Evolutionary conservation across 1,140 invertebrate genomes (phyloP).

Genomic region (Trialeurodes vaporariorum): DNA sequence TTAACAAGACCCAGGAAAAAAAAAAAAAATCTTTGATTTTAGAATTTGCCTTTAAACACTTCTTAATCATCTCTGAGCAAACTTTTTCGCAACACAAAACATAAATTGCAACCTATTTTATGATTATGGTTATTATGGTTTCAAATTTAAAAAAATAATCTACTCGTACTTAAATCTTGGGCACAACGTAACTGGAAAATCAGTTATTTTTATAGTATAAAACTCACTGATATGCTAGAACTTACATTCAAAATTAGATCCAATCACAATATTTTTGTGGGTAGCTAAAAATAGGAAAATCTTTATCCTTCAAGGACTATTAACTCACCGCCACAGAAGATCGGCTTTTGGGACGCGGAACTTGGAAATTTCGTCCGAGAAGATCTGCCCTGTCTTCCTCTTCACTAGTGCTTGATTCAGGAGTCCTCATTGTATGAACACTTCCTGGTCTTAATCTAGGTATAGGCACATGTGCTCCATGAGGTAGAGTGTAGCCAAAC

Average conservation of each 20-base stretch:
- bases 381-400: conserved; percentile 61
- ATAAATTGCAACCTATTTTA: not conserved
- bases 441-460: conserved; percentile 41
- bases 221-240: too few relatives aligned
- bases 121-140: not conserved
- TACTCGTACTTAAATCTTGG: not conserved
- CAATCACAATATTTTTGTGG: too few relatives aligned
- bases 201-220: too few relatives aligned
- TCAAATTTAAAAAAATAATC: not conserved
- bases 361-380: conserved; percentile 49
- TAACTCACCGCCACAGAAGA: conserved; percentile 54
- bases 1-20: too few relatives aligned
- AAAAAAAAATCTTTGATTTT: too few relatives aligned
- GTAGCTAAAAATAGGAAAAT: too few relatives aligned
- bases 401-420: conserved; percentile 49
- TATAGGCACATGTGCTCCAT: conserved; percentile 46
- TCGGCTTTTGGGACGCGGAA: conserved; percentile 66
- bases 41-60: too few relatives aligned
- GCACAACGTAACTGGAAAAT: too few relatives aligned
- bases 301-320: too few relatives aligned
- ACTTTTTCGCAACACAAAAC: not conserved
- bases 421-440: conserved; percentile 28
- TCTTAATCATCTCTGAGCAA: too few relatives aligned
- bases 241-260: too few relatives aligned
- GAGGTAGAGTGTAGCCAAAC: conserved; percentile 52